Base-by-base conservation (phyloP, 2,113 vertebrate species). In the Tursiops truncatus region DNA sequence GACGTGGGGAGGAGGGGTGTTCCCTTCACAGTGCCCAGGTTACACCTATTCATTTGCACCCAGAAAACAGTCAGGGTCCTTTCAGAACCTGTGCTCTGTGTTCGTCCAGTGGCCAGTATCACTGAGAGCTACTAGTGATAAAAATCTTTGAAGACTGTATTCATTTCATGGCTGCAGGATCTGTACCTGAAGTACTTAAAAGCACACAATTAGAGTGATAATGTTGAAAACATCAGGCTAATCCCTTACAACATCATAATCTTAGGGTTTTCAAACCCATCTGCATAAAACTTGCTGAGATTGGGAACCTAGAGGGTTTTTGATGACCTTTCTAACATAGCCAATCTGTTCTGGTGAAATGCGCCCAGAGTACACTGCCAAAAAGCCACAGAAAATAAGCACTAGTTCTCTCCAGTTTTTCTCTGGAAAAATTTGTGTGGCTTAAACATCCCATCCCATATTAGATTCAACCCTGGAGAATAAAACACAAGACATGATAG, bases 381-480 rank as follows among this genome's bases (percentile, higher is more conserved):
- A 94, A 91, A 28, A 95, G 2, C 0, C 38, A 36, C 14, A 88
- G 81, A 76, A 83, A 90, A 67, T 20, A 17, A 97, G 41, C 33
- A 0, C 12, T 84, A 11, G 14, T 95, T 96, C 62, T 63, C 84
- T 97, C 70, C 41, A 58, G 79, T 41, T 68, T 26, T 89, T 95
- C 74, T 97, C 94, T 93, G 79, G 95, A 92, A 73, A 97, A 97
- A 26, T 10, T 5, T n/a, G 1, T 97, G 68, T 70, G 87, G 63
- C 38, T 50, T n/a, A 94, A 91, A 71, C 38, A 23, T 47, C 5
- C 38, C 76, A 89, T 76, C 88, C 9, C 1, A 87, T 62, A 36
- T 47, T 60, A 20, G 14, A 17, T 44, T 95, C 62, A 60, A 71
- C 58, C 23, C 9, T 77, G 17, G 38, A 92, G 47, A 47, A 65